Conservation (phyloP, 2,113 vertebrate species). For the Apteryx owenii region DNA sequence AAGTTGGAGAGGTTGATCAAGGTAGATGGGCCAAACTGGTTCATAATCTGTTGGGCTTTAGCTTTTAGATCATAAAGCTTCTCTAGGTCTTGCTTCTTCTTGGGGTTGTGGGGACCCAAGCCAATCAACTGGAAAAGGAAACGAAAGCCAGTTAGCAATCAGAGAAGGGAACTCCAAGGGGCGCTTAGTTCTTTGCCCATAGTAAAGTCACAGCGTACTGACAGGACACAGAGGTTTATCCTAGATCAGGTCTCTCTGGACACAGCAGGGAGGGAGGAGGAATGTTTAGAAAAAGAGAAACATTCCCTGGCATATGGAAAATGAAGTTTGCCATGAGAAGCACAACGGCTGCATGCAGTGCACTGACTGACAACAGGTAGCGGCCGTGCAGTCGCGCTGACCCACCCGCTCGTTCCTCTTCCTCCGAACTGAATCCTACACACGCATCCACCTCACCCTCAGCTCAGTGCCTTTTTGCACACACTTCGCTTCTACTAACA, state of each 20-base stretch:
- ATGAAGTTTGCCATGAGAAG: not conserved
- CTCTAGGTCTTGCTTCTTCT: conserved; percentile 80
- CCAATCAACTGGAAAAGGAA: conserved; percentile 76
- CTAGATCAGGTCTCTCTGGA: not conserved
- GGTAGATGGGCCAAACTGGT: conserved; percentile 85
- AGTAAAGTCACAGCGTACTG: not conserved
- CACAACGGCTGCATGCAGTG: rapidly evolving
- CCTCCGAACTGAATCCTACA: not conserved
- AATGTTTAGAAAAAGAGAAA: not conserved
- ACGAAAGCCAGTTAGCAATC: not conserved
- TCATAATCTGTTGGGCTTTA: conserved; percentile 87
- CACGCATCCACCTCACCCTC: rapidly evolving
- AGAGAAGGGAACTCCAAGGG: not conserved
- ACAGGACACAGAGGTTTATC: rapidly evolving
- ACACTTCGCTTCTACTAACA: not conserved
- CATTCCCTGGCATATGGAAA: rapidly evolving
- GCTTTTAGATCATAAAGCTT: conserved; percentile 81
- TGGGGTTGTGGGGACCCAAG: conserved; percentile 78
- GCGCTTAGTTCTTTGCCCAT: rapidly evolving
- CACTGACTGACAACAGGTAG: rapidly evolving
- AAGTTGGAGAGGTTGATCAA: conserved; percentile 87
- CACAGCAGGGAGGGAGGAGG: not conserved
- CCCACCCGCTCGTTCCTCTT: not conserved
- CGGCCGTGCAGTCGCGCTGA: not conserved
- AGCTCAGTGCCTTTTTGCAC: rapidly evolving